Evolutionary conservation across 30 jellyfish, hydroid and myxozoan genomes (phyloP).

Genomic region (Aurelia aurita complex sp. Pacific): DNA sequence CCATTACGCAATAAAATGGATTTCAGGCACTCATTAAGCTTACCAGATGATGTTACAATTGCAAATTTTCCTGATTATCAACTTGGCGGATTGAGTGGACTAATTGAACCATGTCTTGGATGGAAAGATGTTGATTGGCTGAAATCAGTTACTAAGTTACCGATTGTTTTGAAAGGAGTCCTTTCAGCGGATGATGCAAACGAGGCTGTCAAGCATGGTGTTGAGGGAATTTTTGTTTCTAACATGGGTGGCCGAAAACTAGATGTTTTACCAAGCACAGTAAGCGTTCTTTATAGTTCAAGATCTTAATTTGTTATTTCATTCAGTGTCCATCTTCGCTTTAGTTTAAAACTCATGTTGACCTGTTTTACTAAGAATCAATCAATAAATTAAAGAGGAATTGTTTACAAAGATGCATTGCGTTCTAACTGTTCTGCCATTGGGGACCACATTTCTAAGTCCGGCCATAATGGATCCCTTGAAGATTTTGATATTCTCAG

Average conservation of each 20-base stretch:
- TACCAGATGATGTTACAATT: slow-evolving; percentile 39
- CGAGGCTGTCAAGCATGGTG: slow-evolving; percentile 72
- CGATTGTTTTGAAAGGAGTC: slow-evolving; percentile 86
- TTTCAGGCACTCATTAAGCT: slow-evolving; percentile 14
- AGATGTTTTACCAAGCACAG: slow-evolving; percentile 89
- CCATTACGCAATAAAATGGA: slow-evolving; percentile 51
- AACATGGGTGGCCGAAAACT: slow-evolving; percentile 93
- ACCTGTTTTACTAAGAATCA: too few relatives aligned
- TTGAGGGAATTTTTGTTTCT: slow-evolving; percentile 85
- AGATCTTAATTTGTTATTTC: too few relatives aligned
- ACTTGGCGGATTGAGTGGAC: not conserved
- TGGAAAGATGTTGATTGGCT: slow-evolving; percentile 79
- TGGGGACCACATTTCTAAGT: too few relatives aligned
- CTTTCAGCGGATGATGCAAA: slow-evolving; percentile 74
- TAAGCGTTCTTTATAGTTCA: slow-evolving; percentile 2
- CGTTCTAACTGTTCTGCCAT: too few relatives aligned
- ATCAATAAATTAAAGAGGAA: too few relatives aligned
- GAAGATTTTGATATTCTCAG: too few relatives aligned
- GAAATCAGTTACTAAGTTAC: slow-evolving; percentile 71
- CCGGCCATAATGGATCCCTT: too few relatives aligned
- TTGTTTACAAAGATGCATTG: too few relatives aligned
- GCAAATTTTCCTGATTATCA: slow-evolving; percentile 53
- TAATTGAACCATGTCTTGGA: slow-evolving; percentile 40
- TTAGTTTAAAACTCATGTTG: too few relatives aligned
- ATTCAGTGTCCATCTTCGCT: too few relatives aligned